Evolutionary conservation across 2,113 vertebrate species (phyloP).

Genomic region (pig (Sus scrofa)): DNA sequence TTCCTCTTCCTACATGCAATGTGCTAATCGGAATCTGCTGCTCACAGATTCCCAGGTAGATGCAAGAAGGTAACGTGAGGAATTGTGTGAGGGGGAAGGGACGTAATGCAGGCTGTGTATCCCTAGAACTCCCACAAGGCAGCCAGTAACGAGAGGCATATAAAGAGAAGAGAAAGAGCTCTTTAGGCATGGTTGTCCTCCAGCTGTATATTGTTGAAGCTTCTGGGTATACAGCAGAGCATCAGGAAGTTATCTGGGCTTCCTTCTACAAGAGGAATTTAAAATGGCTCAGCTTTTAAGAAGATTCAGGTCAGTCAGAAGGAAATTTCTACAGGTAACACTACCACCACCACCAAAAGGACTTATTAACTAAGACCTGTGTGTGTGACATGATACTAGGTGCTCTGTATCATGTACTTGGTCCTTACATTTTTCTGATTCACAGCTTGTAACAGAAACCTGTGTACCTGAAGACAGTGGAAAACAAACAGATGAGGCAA

Average conservation of each 20-base stretch:
- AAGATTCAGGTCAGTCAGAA: slow-evolving; percentile 55
- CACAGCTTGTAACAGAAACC: slow-evolving; percentile 86
- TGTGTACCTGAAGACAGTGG: slow-evolving; percentile 85
- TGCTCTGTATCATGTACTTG: slow-evolving; percentile 81
- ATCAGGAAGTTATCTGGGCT: slow-evolving; percentile 61
- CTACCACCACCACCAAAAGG: slow-evolving; percentile 79
- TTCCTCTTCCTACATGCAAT: slow-evolving; percentile 52
- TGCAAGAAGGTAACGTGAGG: background rate
- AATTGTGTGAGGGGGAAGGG: slow-evolving; percentile 49
- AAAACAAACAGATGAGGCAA: slow-evolving; percentile 85
- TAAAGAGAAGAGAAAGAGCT: slow-evolving; percentile 35
- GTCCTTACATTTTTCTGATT: slow-evolving; percentile 85
- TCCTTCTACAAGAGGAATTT: slow-evolving; percentile 58
- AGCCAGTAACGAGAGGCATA: slow-evolving; percentile 50
- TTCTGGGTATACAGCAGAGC: slow-evolving; percentile 65
- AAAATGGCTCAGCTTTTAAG: slow-evolving; percentile 66
- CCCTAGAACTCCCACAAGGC: background rate
- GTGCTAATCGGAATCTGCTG: slow-evolving; percentile 36
- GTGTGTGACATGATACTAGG: slow-evolving; percentile 82
- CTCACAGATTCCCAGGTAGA: slow-evolving; percentile 51
- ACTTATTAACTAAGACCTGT: slow-evolving; percentile 81
- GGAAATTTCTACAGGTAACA: slow-evolving; percentile 59
- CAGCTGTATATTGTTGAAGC: slow-evolving; percentile 6
- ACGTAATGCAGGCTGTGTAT: slow-evolving; percentile 10
- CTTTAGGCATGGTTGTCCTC: slow-evolving; percentile 49